phyloP scores from a whole-genome alignment of 2,888 invertebrate species.

The Eutolmus rufibarbis region DNA sequence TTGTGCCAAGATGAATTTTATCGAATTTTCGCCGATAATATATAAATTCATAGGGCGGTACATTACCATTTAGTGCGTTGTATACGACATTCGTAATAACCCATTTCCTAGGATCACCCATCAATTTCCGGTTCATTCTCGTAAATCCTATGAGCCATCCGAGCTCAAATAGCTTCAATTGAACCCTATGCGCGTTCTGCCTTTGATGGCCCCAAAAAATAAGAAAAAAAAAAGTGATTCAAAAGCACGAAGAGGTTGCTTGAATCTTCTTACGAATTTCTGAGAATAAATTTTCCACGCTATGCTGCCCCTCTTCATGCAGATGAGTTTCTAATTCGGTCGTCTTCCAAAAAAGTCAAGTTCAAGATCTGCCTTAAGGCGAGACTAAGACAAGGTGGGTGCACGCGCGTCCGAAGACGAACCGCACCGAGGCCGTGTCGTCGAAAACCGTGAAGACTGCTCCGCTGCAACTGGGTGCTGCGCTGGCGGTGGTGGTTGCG shows the following conservation, averaged over 20 bases:
- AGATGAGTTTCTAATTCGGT: slow-evolving; percentile 21
- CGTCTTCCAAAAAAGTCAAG: slow-evolving; percentile 14
- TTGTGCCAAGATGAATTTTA: not conserved
- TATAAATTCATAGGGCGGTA: not conserved
- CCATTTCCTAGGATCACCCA: not conserved
- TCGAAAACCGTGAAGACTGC: not conserved
- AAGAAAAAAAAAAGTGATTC: not conserved
- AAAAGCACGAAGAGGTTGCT: not conserved
- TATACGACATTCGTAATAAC: not conserved
- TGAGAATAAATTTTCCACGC: slow-evolving; percentile 16
- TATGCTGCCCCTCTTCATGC: not conserved
- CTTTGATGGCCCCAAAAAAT: not conserved
- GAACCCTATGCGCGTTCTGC: not conserved
- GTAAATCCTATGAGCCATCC: not conserved
- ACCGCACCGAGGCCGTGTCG: not conserved
- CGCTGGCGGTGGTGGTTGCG: not conserved
- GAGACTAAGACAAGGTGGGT: not conserved
- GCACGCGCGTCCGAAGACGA: not conserved
- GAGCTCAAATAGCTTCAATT: not conserved
- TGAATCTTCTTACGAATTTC: slow-evolving; percentile 1
- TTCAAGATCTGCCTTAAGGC: slow-evolving; percentile 25
- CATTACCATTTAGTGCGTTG: not conserved
- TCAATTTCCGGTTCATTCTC: slow-evolving; percentile 3
- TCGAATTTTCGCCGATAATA: not conserved
- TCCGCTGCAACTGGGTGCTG: not conserved